phyloP scores from a whole-genome alignment of 2,113 vertebrate species.

The Amia ocellicauda region DNA sequence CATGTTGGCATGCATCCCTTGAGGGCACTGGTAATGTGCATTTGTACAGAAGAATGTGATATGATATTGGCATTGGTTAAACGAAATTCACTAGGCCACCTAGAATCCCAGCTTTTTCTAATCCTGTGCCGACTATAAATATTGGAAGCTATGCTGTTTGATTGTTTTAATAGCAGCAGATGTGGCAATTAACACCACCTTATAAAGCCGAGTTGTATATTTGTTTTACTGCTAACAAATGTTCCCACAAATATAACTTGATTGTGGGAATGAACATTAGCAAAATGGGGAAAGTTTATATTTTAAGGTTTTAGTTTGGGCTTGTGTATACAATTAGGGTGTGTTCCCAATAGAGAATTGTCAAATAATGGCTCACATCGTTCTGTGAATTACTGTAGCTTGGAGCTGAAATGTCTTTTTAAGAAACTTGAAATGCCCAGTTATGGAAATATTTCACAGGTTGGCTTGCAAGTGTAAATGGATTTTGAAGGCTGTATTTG shows the following conservation, averaged over 20 bases:
- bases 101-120: conserved; percentile 55
- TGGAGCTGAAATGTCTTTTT: conserved; percentile 34
- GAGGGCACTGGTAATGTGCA: conserved; percentile 56
- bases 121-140: conserved; percentile 65
- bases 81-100: conserved; percentile 56
- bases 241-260: conserved; percentile 71
- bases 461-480: conserved; percentile 20
- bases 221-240: conserved; percentile 74
- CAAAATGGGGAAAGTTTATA: conserved; percentile 54
- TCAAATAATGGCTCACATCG: conserved; percentile 60
- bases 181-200: conserved; percentile 75
- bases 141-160: conserved; percentile 58
- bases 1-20: conserved; percentile 55
- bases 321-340: conserved; percentile 62
- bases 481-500: conserved; percentile 35
- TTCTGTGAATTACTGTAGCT: conserved; percentile 36
- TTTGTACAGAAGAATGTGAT: conserved; percentile 56
- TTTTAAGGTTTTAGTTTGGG: conserved; percentile 50
- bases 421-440: conserved; percentile 21
- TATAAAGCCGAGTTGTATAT: conserved; percentile 68
- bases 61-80: conserved; percentile 60
- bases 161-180: conserved; percentile 77
- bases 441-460: conserved; percentile 35
- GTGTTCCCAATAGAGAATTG: conserved; percentile 58
- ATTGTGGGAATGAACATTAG: conserved; percentile 67